Conservation (phyloP, 2,113 vertebrate species). For the Cygnus atratus region DNA sequence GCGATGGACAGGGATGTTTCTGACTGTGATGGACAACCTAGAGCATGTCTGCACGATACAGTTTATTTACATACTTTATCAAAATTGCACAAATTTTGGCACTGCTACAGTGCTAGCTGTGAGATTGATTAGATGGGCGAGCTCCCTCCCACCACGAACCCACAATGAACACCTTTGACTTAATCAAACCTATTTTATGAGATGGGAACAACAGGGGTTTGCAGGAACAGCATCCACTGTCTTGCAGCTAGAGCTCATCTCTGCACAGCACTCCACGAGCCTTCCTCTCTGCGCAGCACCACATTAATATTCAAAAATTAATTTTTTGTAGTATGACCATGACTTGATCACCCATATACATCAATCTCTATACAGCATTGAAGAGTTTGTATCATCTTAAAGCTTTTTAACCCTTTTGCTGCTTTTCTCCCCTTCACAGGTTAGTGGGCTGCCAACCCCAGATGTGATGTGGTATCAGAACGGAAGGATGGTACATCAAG, state of each 20-base stretch:
- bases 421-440: conserved; percentile 74
- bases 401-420: neutral
- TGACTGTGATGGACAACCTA: neutral
- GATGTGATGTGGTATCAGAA: conserved; percentile 94
- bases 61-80: neutral
- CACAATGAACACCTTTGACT: neutral
- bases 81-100: neutral
- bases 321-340: neutral
- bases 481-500: conserved; percentile 89
- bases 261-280: neutral
- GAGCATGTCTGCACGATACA: neutral
- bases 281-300: neutral
- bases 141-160: neutral
- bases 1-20: neutral
- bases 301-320: neutral
- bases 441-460: conserved; percentile 88
- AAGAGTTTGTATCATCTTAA: neutral
- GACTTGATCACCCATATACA: neutral
- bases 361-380: neutral
- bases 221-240: neutral
- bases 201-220: neutral
- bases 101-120: neutral
- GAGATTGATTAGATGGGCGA: neutral
- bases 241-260: neutral
- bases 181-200: neutral